Evolutionary conservation across 2,113 vertebrate species (phyloP), one percentile per base, ranked within the genome.

Genomic region (Megaleporinus macrocephalus): DNA sequence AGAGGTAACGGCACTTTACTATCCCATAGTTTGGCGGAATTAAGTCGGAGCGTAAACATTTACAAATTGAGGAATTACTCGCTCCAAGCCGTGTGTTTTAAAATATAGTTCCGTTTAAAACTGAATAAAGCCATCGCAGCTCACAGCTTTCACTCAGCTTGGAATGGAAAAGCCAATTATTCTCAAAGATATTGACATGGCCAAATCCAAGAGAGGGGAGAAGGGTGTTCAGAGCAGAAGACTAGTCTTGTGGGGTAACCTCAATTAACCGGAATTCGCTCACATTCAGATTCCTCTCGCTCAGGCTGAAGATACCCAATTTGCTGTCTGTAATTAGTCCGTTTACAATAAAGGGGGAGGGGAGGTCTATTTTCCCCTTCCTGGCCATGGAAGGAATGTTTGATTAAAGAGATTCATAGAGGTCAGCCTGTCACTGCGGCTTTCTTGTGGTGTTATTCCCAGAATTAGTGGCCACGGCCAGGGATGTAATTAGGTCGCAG

Each of bases 311-410:
- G 70, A 86, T 61, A 85, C 81, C 79, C 78, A 83, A 87, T 91
- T 88, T 88, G 65, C 88, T 84, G 75, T 80, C 84, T 86, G 90
- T 91, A 92, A 92, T 93, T 91, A 91, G 83, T 88, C 78, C 79
- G 86, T 91, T 90, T 91, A 89, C 79, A 88, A 76, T 65, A 88
- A 87, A 82, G 44, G 30, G 59, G n/a, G 80, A 4, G 16, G 15
- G 57, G 66, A 5, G 24, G 0, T 57, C 33, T 62, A 53, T 80
- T 47, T 22, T 80, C 33, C 59, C 41, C 18, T 49, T 18, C 33
- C 73, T 74, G 29, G 36, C 69, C 79, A 82, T 73, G 78, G 70
- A 87, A 81, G 76, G 85, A 81, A 86, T 83, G 81, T 89, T 88
- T 90, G 86, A 90, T 90, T 89, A 89, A 82, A 77, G 75, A 77